Percentiles rank a stretch among this genome's conserved stretches.
Evolutionary conservation across 2,113 vertebrate species (phyloP).

Genomic region (Dermatemys mawii): DNA sequence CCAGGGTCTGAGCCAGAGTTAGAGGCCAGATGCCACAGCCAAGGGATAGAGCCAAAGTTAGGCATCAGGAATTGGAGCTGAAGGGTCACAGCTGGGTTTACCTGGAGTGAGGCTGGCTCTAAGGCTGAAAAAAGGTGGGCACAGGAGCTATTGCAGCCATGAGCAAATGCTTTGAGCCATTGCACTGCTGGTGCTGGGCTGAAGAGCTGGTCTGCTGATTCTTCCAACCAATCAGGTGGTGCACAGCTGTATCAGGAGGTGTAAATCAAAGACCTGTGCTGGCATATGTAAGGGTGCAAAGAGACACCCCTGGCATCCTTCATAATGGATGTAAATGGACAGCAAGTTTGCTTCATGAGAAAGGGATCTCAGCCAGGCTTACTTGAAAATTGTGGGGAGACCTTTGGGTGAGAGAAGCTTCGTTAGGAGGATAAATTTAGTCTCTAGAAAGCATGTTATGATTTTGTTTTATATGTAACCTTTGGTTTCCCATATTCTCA

Average conservation of each 20-base stretch:
- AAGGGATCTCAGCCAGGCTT: background rate
- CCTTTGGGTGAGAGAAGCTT: background rate
- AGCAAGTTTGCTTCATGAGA: background rate
- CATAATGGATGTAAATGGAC: background rate
- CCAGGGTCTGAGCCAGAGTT: background rate
- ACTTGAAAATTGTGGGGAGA: background rate
- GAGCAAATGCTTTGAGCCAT: background rate
- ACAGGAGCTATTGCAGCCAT: background rate
- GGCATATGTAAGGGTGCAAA: background rate
- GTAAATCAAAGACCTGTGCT: background rate
- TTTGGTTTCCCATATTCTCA: background rate
- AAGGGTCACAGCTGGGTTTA: background rate
- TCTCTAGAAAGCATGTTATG: background rate
- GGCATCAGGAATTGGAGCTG: background rate
- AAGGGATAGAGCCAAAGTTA: background rate
- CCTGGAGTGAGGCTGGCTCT: background rate
- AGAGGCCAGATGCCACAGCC: background rate
- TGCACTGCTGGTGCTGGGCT: background rate
- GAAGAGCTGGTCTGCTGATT: background rate
- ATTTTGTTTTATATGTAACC: too few species aligned
- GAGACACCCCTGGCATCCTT: background rate
- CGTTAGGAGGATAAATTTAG: background rate
- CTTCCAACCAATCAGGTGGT: background rate
- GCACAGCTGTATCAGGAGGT: too few species aligned
- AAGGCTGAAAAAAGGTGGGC: background rate